Evolutionary conservation across 2,113 vertebrate species (phyloP).

Genomic region (Trochalopteron elliotii): DNA sequence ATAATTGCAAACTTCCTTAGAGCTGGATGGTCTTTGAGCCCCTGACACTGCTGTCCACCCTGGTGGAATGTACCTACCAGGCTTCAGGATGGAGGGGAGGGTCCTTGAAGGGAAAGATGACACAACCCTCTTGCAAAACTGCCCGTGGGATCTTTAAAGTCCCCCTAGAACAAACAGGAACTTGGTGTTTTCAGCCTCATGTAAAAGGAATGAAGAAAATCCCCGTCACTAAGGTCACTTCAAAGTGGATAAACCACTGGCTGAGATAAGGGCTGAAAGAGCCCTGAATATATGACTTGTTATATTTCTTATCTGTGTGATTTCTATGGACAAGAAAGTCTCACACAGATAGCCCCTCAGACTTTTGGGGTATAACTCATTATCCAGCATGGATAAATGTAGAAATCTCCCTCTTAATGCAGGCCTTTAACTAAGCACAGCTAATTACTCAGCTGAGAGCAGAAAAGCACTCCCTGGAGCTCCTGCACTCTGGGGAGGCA

Average conservation of each 20-base stretch:
- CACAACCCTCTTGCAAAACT: neutral
- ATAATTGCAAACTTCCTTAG: neutral
- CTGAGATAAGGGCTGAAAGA: neutral
- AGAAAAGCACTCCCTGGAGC: neutral
- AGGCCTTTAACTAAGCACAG: neutral
- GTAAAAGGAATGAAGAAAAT: conserved; percentile 46
- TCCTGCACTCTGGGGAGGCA: neutral
- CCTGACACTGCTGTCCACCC: neutral
- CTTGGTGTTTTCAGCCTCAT: conserved; percentile 20
- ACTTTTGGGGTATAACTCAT: neutral
- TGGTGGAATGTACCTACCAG: accelerated
- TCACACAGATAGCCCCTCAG: neutral
- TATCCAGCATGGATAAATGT: neutral
- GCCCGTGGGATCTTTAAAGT: neutral
- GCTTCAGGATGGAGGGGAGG: neutral
- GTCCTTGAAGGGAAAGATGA: neutral
- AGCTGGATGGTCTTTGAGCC: neutral
- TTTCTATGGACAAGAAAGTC: neutral
- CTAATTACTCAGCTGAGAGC: neutral
- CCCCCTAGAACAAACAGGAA: conserved; percentile 21
- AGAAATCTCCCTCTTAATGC: neutral
- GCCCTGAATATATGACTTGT: neutral
- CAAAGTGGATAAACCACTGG: conserved; percentile 10
- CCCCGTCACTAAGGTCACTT: neutral
- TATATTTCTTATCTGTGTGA: neutral